A percentile compares a stretch with the other conserved stretches of the same genome.
These are phyloP conservation scores for Xenopus laevis DNA, from an alignment of 2,113 vertebrate genomes.

Conservation along the genomic window DNA sequence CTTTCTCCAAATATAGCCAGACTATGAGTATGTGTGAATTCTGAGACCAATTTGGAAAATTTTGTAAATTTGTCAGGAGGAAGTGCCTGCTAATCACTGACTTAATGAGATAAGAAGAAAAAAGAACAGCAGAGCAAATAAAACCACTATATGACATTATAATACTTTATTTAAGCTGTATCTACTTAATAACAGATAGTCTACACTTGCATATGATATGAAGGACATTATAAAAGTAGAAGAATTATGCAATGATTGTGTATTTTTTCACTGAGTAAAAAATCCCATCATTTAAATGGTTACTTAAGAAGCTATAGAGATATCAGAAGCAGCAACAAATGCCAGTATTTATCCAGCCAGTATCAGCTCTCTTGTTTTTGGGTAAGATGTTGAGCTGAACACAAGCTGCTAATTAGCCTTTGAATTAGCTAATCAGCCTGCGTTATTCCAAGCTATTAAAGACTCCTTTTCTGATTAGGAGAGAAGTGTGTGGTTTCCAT, in stretches of 20 bases:
- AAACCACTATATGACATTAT: too few relatives aligned
- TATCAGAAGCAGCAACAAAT: not conserved
- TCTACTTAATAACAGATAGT: too few relatives aligned
- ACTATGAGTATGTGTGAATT: too few relatives aligned
- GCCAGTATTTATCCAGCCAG: not conserved
- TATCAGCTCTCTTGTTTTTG: slow-evolving; percentile 8
- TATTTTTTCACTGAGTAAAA: not conserved
- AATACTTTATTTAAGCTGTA: too few relatives aligned
- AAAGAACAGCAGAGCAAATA: too few relatives aligned
- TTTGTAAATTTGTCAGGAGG: too few relatives aligned
- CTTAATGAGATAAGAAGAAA: too few relatives aligned
- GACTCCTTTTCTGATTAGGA: slow-evolving; percentile 53
- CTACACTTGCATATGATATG: too few relatives aligned
- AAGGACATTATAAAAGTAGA: not conserved
- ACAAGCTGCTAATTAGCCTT: slow-evolving; percentile 49
- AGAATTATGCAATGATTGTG: not conserved
- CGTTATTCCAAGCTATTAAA: slow-evolving; percentile 50
- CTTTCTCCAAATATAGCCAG: too few relatives aligned
- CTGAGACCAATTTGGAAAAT: too few relatives aligned
- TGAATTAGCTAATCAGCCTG: slow-evolving; percentile 45
- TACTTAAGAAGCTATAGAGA: not conserved
- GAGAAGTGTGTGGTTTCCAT: slow-evolving; percentile 26
- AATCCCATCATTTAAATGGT: slow-evolving; percentile 7
- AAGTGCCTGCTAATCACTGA: too few relatives aligned
- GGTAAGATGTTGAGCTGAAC: slow-evolving; percentile 23